A percentile compares a stretch with the other conserved stretches of the same genome.
Evolutionary conservation across 2,888 invertebrate species (phyloP).

Genomic region (Heliconius hortense): DNA sequence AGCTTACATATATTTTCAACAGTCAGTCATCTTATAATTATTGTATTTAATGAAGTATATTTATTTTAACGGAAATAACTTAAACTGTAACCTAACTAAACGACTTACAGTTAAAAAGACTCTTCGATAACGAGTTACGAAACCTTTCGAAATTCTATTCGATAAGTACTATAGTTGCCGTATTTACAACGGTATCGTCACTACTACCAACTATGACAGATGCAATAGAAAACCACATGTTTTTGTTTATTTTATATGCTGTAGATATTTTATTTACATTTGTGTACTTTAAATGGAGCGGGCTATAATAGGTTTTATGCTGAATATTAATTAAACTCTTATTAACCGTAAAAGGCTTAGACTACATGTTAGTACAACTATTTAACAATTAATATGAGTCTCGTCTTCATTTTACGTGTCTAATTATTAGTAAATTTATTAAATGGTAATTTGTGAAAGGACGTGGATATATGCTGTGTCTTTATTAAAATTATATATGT

Average conservation of each 20-base stretch:
- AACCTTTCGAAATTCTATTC: background rate
- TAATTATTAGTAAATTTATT: background rate
- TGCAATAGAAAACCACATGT: constrained; percentile 11
- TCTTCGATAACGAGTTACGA: background rate
- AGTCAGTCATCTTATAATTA: too few relatives aligned
- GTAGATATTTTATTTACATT: background rate
- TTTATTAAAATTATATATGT: background rate
- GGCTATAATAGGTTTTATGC: background rate
- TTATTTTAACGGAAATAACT: too few relatives aligned
- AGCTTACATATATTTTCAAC: too few relatives aligned
- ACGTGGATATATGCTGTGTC: too few relatives aligned
- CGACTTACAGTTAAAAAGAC: background rate
- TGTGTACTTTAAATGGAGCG: background rate
- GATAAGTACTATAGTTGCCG: background rate
- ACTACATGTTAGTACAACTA: background rate
- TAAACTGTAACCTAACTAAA: too few relatives aligned
- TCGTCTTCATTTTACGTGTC: background rate
- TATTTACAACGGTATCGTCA: background rate
- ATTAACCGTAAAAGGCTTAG: background rate
- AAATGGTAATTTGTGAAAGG: too few relatives aligned
- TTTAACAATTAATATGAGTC: background rate
- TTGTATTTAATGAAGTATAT: too few relatives aligned
- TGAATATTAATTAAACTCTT: background rate
- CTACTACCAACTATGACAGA: constrained; percentile 9
- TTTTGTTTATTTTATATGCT: background rate